Evolutionary conservation across 2,113 vertebrate species (phyloP).

Genomic region (Corvus cornix): DNA sequence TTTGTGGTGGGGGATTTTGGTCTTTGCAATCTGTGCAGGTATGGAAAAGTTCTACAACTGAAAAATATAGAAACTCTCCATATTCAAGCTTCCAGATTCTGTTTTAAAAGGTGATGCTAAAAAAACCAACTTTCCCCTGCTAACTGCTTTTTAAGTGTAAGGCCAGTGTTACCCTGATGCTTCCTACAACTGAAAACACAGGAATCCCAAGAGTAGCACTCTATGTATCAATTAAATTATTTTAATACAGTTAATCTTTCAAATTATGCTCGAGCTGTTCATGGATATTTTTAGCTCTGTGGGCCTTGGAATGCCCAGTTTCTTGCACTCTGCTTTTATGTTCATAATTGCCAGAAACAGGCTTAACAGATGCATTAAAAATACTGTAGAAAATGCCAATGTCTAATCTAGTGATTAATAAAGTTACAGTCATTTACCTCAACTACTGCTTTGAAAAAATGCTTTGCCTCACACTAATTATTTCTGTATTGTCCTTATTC

Average conservation of each 20-base stretch:
- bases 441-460: conserved; percentile 1
- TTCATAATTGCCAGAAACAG: background rate
- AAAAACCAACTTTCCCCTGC: background rate
- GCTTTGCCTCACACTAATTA: conserved; percentile 10
- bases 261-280: background rate
- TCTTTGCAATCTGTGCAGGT: background rate
- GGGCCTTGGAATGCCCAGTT: background rate
- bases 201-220: background rate
- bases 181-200: background rate
- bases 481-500: conserved; percentile 12
- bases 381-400: background rate
- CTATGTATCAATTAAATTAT: background rate
- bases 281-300: background rate
- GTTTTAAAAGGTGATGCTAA: background rate
- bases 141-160: background rate
- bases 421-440: background rate
- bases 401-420: background rate
- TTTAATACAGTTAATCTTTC: background rate
- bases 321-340: background rate
- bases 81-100: background rate
- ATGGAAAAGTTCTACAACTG: background rate
- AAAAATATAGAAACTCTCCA: background rate
- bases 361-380: background rate
- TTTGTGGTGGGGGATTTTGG: background rate
- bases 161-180: background rate